Conservation (phyloP, 2,113 vertebrate genomes). For the Agelaius tricolor region DNA sequence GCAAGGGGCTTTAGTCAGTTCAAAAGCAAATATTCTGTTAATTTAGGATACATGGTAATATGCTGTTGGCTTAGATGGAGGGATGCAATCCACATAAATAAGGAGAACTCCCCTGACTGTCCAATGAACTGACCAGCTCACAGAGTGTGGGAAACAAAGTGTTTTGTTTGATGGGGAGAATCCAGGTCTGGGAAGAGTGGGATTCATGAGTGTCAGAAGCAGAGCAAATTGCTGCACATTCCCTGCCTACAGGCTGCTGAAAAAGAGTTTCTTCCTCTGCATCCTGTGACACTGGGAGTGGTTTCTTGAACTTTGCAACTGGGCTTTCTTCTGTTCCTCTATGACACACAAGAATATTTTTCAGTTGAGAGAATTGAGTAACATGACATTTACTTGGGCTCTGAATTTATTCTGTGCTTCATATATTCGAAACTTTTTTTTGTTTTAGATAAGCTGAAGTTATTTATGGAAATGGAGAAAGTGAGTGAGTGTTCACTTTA, state of each 20-base stretch:
- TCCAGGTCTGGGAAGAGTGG: background rate
- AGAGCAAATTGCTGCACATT: background rate
- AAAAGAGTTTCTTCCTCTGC: background rate
- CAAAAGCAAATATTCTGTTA: background rate
- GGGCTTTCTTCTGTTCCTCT: background rate
- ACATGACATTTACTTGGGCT: background rate
- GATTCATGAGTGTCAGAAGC: background rate
- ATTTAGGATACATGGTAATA: background rate
- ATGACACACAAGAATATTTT: background rate
- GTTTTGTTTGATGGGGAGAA: background rate
- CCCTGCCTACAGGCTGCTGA: background rate
- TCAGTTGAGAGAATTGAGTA: background rate
- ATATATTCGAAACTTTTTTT: background rate
- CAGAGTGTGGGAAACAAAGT: background rate
- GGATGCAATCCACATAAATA: background rate
- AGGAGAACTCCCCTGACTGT: background rate
- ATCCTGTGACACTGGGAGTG: background rate
- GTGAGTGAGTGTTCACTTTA: background rate
- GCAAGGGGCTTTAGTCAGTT: background rate
- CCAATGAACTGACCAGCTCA: background rate
- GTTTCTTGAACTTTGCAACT: background rate
- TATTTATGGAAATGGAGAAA: background rate
- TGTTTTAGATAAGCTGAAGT: background rate
- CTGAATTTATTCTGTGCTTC: background rate
- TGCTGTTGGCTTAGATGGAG: background rate